Percentiles rank a stretch among this genome's conserved stretches.
These are phyloP conservation scores for Nesidiocoris tenuis DNA, from an alignment of 2,888 invertebrate genomes.

Conservation along the genomic window DNA sequence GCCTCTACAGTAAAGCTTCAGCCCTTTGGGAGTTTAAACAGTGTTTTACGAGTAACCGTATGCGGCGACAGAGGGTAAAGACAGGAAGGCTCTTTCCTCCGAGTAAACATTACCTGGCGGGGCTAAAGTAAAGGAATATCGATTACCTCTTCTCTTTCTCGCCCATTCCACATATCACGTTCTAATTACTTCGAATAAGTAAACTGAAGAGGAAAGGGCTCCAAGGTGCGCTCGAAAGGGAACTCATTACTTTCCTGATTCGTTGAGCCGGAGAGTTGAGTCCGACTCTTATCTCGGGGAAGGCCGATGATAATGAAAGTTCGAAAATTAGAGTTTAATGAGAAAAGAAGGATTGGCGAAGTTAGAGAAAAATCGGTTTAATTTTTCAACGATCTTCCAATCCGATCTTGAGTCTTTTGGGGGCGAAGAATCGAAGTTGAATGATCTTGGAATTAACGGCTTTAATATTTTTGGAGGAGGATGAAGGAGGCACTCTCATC, in stretches of 20 bases:
- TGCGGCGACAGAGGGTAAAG: background rate
- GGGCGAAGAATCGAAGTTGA: too few species aligned
- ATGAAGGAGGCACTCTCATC: too few species aligned
- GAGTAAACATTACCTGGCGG: background rate
- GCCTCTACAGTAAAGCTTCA: background rate
- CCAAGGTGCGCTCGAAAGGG: background rate
- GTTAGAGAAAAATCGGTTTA: background rate
- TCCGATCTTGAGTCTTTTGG: too few species aligned
- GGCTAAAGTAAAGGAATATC: background rate
- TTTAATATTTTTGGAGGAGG: too few species aligned
- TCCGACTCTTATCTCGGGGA: background rate
- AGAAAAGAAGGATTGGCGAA: background rate
- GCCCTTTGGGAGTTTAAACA: background rate
- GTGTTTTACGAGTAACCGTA: background rate
- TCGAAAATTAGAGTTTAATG: background rate
- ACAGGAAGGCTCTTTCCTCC: background rate
- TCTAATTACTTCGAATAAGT: background rate
- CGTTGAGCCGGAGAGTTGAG: background rate
- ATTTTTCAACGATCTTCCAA: background rate
- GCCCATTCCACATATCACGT: background rate
- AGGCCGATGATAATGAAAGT: background rate
- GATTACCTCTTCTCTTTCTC: background rate
- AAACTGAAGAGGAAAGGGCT: background rate
- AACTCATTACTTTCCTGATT: background rate
- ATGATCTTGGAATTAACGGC: too few species aligned